These are phyloP conservation scores for Lophius piscatorius DNA, from an alignment of 2,113 vertebrate genomes.

Conservation along the genomic window DNA sequence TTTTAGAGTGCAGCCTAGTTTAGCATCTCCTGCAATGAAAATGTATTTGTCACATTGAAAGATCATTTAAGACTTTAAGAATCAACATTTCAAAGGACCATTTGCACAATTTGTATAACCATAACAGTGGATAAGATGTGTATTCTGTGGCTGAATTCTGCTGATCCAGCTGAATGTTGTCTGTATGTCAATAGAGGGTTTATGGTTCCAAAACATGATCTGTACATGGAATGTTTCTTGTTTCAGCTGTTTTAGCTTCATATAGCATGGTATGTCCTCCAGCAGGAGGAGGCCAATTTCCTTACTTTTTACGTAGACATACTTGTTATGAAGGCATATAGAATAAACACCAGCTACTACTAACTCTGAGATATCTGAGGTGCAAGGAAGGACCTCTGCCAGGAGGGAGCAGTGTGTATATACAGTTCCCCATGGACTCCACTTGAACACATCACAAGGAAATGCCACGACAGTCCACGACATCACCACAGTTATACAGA, in stretches of 20 bases:
- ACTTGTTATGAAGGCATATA: slow-evolving; percentile 27
- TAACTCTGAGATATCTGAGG: slow-evolving; percentile 32
- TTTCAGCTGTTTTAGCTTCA: slow-evolving; percentile 34
- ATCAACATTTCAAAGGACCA: too few species aligned
- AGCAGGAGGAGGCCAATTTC: slow-evolving; percentile 12
- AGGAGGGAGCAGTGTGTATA: slow-evolving; percentile 70
- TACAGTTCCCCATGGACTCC: slow-evolving; percentile 36
- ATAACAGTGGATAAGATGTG: not conserved
- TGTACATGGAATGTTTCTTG: slow-evolving; percentile 62
- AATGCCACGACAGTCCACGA: slow-evolving; percentile 34
- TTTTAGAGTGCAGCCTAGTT: too few species aligned
- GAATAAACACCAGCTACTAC: slow-evolving; percentile 42
- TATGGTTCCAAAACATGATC: slow-evolving; percentile 26
- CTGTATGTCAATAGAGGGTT: slow-evolving; percentile 1
- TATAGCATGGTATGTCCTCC: slow-evolving; percentile 32
- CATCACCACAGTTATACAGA: slow-evolving; percentile 40
- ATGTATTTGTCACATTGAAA: too few species aligned
- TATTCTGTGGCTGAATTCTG: too few species aligned
- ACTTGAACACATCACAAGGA: slow-evolving; percentile 32
- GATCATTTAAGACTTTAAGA: too few species aligned
- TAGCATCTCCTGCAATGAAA: too few species aligned
- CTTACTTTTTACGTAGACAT: slow-evolving; percentile 30
- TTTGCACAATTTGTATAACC: not conserved
- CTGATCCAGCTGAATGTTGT: slow-evolving; percentile 19
- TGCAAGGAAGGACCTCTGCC: slow-evolving; percentile 59